A percentile compares a stretch with the other conserved stretches of the same genome.
phyloP scores from a whole-genome alignment of 37 sponge, comb jelly and placozoan species.

The Spongilla lacustris region DNA sequence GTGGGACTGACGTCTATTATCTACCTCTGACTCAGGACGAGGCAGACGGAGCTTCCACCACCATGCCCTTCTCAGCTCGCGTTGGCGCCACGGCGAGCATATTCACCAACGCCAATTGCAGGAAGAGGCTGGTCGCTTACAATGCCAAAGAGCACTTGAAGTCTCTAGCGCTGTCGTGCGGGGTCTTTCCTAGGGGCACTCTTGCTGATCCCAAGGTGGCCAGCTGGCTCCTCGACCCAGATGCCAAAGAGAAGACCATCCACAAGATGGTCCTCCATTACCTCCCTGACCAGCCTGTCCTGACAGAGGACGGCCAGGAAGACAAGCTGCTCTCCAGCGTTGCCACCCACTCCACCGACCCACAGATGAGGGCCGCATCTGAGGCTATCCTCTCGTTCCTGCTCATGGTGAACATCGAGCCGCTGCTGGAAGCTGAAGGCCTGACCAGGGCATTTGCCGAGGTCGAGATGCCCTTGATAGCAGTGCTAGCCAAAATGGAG shows the following conservation, averaged over 20 bases:
- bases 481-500: constrained; percentile 83
- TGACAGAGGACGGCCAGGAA: constrained; percentile 37
- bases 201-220: constrained; percentile 81
- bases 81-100: constrained; percentile 13
- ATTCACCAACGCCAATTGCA: background rate
- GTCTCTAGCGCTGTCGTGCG: constrained; percentile 59
- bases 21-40: constrained; percentile 37
- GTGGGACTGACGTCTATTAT: constrained; percentile 84
- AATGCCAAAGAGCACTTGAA: constrained; percentile 82
- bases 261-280: constrained; percentile 73
- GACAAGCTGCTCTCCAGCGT: constrained; percentile 61
- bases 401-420: constrained; percentile 69
- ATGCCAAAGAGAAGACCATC: constrained; percentile 73
- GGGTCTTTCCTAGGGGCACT: constrained; percentile 13
- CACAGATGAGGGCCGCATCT: constrained; percentile 68
- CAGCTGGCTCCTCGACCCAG: constrained; percentile 92
- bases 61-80: constrained; percentile 28
- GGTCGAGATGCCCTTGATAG: constrained; percentile 83
- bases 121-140: constrained; percentile 56
- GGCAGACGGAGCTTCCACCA: background rate
- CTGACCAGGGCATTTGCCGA: constrained; percentile 67
- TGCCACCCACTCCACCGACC: constrained; percentile 63
- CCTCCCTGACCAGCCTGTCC: constrained; percentile 69
- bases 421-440: constrained; percentile 59
- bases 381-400: constrained; percentile 65